Evolutionary conservation across 1,140 invertebrate genomes (phyloP).

Genomic region (Triops cancriformis): DNA sequence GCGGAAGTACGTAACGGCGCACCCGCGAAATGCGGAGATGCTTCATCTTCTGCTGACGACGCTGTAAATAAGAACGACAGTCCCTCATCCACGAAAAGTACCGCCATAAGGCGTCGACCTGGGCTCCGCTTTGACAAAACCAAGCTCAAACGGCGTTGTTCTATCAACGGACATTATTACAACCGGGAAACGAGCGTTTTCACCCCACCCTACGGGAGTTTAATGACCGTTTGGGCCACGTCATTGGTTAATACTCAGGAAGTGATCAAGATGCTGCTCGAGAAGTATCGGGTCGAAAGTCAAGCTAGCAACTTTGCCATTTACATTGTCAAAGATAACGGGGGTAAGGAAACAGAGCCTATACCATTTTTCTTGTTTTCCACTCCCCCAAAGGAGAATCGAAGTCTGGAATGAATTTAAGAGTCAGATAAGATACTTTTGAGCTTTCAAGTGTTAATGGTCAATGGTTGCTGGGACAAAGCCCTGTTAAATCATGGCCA

Average conservation of each 20-base stretch:
- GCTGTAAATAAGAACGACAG: background rate
- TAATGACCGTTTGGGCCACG: conserved; percentile 76
- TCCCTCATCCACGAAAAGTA: conserved; percentile 38
- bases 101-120: conserved; percentile 59
- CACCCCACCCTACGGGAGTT: conserved; percentile 71
- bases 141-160: conserved; percentile 64
- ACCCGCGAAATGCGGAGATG: background rate
- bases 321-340: conserved; percentile 72
- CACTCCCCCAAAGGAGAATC: background rate
- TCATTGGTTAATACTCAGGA: conserved; percentile 68
- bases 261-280: conserved; percentile 73
- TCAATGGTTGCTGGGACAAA: no score
- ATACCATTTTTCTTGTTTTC: conserved; percentile 34
- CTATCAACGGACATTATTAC: conserved; percentile 82
- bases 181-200: conserved; percentile 80
- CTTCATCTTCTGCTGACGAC: background rate
- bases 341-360: conserved; percentile 47
- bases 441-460: no score
- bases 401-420: background rate
- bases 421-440: no score
- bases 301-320: conserved; percentile 68
- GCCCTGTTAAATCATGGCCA: no score
- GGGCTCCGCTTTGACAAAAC: conserved; percentile 53
- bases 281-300: conserved; percentile 80
- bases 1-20: background rate